phyloP scores from a whole-genome alignment of 2,113 vertebrate species.

The Halichoeres trimaculatus region DNA sequence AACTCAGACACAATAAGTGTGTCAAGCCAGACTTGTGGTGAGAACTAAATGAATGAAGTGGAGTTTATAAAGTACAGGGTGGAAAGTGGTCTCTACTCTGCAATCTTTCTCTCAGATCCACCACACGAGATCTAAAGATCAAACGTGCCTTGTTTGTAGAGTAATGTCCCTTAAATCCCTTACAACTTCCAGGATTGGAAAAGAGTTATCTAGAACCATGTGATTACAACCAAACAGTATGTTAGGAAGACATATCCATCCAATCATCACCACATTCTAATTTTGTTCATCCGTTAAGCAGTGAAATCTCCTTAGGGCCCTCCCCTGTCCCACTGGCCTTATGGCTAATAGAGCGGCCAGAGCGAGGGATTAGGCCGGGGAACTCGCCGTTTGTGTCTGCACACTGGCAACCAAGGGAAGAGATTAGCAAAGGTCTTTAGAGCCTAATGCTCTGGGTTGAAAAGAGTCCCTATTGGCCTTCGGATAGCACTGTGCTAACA shows the following conservation, averaged over 20 bases:
- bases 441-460: conserved; percentile 49
- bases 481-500: conserved; percentile 16
- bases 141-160: conserved; percentile 1
- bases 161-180: conserved; percentile 28
- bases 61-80: background rate
- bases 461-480: conserved; percentile 46
- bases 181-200: conserved; percentile 46
- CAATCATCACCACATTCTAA: conserved; percentile 86
- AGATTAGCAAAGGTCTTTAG: conserved; percentile 70
- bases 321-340: conserved; percentile 77
- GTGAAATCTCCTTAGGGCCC: conserved; percentile 85
- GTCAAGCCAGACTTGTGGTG: background rate
- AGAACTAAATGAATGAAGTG: too few relatives aligned
- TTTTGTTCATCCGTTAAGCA: conserved; percentile 88
- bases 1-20: background rate
- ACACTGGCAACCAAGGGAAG: conserved; percentile 48
- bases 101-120: background rate
- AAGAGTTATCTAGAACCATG: conserved; percentile 43
- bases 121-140: background rate
- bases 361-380: conserved; percentile 71
- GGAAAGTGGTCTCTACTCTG: background rate
- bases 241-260: conserved; percentile 65
- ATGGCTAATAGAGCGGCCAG: conserved; percentile 72
- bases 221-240: conserved; percentile 72
- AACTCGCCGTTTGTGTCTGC: conserved; percentile 50